phyloP scores from a whole-genome alignment of 2,888 invertebrate genomes.

The Acleris holmiana region DNA sequence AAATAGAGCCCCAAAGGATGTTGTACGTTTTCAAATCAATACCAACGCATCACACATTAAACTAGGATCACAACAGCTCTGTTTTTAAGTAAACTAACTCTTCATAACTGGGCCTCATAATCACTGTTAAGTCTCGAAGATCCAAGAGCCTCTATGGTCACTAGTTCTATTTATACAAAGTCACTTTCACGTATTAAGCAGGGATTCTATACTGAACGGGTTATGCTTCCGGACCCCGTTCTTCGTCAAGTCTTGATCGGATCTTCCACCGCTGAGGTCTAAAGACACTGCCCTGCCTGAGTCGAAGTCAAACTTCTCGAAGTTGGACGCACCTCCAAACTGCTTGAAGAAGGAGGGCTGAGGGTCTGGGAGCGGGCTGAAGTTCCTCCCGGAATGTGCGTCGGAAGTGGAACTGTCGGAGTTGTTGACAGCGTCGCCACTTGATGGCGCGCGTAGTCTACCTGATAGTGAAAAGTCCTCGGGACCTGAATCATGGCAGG shows the following conservation, averaged over 20 bases:
- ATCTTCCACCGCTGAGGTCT: slow-evolving; percentile 73
- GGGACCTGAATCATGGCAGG: slow-evolving; percentile 87
- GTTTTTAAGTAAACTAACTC: slow-evolving; percentile 15
- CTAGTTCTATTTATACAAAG: slow-evolving; percentile 49
- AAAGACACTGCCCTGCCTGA: slow-evolving; percentile 79
- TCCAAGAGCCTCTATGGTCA: slow-evolving; percentile 68
- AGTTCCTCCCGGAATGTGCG: slow-evolving; percentile 73
- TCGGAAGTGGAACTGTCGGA: slow-evolving; percentile 84
- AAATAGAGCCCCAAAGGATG: too few relatives aligned
- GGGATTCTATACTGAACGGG: slow-evolving; percentile 95
- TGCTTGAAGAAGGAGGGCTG: slow-evolving; percentile 78
- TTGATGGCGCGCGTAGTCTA: slow-evolving; percentile 83
- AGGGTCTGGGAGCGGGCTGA: slow-evolving; percentile 76
- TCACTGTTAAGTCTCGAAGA: slow-evolving; percentile 53
- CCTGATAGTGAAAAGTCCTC: slow-evolving; percentile 87
- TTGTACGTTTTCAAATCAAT: too few relatives aligned
- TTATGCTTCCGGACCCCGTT: slow-evolving; percentile 87
- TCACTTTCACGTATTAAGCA: slow-evolving; percentile 89
- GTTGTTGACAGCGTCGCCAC: slow-evolving; percentile 84
- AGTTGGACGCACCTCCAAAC: slow-evolving; percentile 67
- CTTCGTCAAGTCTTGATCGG: slow-evolving; percentile 79
- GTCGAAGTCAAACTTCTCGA: slow-evolving; percentile 81
- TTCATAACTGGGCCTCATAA: slow-evolving; percentile 23
- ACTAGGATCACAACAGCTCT: too few relatives aligned
- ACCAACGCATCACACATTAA: too few relatives aligned